Base-by-base conservation (phyloP, 1,140 invertebrate genomes). In the Heterodera schachtii region DNA sequence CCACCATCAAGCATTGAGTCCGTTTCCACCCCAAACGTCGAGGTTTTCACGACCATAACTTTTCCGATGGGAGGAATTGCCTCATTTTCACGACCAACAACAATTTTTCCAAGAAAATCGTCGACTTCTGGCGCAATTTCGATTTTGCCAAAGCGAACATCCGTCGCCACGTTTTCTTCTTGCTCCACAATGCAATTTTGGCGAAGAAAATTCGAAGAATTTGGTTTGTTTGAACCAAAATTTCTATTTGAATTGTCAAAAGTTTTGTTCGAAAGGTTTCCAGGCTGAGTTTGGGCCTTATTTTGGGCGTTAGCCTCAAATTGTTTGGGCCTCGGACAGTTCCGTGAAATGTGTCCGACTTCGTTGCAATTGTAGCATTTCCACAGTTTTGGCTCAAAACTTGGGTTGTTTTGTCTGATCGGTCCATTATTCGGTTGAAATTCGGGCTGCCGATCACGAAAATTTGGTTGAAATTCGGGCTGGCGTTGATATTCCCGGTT, bases 341-440 rank as follows among this genome's bases (percentile, higher is more conserved):
- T 21, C 3, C 69, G 31, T 11, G 41, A 43, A 41, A 71, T 11
- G 41, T 71, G 69, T 9, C 69, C 69, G n/a, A 41, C 6, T 46
- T 71, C 69, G 5, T 46, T 46, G 5, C 69, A 71, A 46, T 71
- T 71, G 16, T 31, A 71, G 41, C 69, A 71, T 13, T 71, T 71
- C 69, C 69, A 71, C 21, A 41, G 69, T 52, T 52, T 6, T 52
- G 49, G 49, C 69, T 41, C 13, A 13, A 21, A 31, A 11, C 7
- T 6, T 19, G 6, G 13, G 31, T 4, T 8, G 16, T 41, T 71
- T 3, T 13, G 19, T 70, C 67, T 21, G n/a, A 9, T 3, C n/a
- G n/a, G 67, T 43, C 9, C 41, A 9, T 9, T 11, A 13, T 31
- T 43, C 11, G 8, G 11, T 31, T 11, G 31, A 2, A 3, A 46